Evolutionary conservation across 2,888 invertebrate genomes (phyloP), one percentile per base, ranked within the genome.

Genomic region (Plagodis pulveraria): DNA sequence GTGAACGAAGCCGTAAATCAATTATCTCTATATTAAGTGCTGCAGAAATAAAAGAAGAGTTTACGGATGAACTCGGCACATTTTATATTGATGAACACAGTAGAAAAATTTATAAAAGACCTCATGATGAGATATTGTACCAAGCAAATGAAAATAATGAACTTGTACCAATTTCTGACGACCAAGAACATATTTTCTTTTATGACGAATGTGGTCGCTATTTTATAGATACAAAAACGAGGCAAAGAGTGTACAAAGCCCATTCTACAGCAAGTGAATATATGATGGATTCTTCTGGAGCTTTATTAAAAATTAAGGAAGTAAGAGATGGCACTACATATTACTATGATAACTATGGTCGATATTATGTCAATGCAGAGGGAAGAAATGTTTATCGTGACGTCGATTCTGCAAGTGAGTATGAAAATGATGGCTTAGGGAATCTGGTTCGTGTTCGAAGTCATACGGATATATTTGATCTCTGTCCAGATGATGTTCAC

Each of bases 141-240:
- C 92, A 91, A 65, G 77, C 77, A 45, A 89, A 92, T 76, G 91
- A 92, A 68, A 63, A 62, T 33, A 83, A 86, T 54, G 75, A 83
- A 69, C 78, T 92, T 54, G 88, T 91, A 5, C 84, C 86, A 35
- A 47, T 92, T 33, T 63, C 79, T 58, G 92, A 92, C 70, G 90
- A 91, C 64, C 57, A 52, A 36, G 76, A 81, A 6, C 83, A 87
- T 56, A 58, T 91, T 58, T 92, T 85, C 73, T 91, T 76, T 71
- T 92, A 84, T 70, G 92, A 92, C 60, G 87, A 89, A 66, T 92
- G 91, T 70, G 92, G 92, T 6, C 82, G 91, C 49, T 91, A 92
- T 70, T 92, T 74, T 66, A 65, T 87, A 34, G 85, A 91, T 50
- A 41, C 65, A 6, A 81, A 77, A 58, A 83, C 83, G 33, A 83